A percentile compares a stretch with the other conserved stretches of the same genome.
Evolutionary conservation across 2,113 vertebrate genomes (phyloP).

Genomic region (Halichoerus grypus): DNA sequence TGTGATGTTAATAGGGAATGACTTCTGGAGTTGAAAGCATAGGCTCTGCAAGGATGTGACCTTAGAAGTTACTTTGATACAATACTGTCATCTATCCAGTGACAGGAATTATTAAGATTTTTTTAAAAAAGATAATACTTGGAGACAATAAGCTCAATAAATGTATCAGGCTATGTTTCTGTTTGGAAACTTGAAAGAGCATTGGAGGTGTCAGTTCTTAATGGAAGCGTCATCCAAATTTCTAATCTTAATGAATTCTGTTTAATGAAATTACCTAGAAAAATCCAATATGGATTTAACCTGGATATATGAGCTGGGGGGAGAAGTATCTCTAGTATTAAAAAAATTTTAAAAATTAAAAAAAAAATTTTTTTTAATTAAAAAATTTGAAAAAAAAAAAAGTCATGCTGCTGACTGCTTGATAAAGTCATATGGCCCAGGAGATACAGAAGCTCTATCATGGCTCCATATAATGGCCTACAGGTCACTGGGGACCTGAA

Average conservation of each 20-base stretch:
- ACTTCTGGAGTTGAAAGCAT: slow-evolving; percentile 38
- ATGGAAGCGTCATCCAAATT: background rate
- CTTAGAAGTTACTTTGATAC: background rate
- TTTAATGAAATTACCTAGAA: slow-evolving; percentile 25
- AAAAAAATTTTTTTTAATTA: too few relatives aligned
- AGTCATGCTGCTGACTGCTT: background rate
- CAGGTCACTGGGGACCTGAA: background rate
- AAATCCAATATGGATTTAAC: background rate
- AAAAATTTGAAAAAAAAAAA: background rate
- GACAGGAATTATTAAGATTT: slow-evolving; percentile 20
- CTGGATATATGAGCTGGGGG: background rate
- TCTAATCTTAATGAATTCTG: background rate
- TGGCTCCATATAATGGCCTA: background rate
- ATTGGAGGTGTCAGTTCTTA: background rate
- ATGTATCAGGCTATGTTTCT: background rate
- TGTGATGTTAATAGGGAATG: background rate
- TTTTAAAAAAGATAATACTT: background rate
- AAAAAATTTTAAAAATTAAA: background rate
- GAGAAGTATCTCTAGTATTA: background rate
- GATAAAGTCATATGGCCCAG: background rate
- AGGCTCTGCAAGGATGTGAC: background rate
- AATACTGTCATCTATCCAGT: background rate
- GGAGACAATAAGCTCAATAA: background rate
- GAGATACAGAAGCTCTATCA: background rate
- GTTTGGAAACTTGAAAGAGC: background rate